A percentile compares a stretch with the other conserved stretches of the same genome.
phyloP scores from a whole-genome alignment of 2,113 vertebrate species.

The Anhinga rufa region DNA sequence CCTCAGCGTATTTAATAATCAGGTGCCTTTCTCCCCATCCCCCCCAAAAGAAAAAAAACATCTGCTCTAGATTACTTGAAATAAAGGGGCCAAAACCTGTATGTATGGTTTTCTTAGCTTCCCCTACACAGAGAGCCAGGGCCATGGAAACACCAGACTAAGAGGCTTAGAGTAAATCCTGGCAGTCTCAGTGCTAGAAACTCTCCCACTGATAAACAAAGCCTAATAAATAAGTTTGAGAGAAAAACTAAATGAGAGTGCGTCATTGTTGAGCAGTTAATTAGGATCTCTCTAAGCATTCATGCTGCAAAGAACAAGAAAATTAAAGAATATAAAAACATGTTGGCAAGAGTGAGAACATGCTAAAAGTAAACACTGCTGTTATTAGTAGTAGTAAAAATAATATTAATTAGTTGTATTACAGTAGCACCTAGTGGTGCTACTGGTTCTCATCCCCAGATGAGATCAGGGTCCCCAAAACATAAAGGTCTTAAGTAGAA shows the following conservation, averaged over 20 bases:
- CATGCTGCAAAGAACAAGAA: not conserved
- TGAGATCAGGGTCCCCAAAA: constrained; percentile 2
- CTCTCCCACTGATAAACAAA: constrained; percentile 44
- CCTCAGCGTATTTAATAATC: not conserved
- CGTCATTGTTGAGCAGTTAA: constrained; percentile 26
- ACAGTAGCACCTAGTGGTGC: constrained; percentile 66
- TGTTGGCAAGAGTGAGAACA: not conserved
- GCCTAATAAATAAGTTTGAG: constrained; percentile 56
- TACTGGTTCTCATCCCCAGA: constrained; percentile 17
- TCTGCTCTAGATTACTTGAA: constrained; percentile 35
- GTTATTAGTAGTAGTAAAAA: constrained; percentile 38
- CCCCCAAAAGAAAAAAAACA: not conserved
- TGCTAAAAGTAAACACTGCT: not conserved
- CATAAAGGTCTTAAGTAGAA: not conserved
- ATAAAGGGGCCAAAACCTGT: constrained; percentile 16
- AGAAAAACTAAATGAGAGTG: constrained; percentile 47
- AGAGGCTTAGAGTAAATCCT: constrained; percentile 63
- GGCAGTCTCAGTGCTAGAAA: constrained; percentile 32
- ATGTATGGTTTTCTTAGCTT: not conserved
- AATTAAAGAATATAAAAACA: constrained; percentile 6
- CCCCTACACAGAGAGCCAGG: not conserved
- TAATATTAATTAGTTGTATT: constrained; percentile 66
- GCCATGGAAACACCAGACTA: constrained; percentile 26
- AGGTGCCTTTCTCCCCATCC: not conserved
- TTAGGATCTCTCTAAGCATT: constrained; percentile 18